Percentiles rank a stretch among this genome's conserved stretches.
Evolutionary conservation across 2,888 invertebrate genomes (phyloP).

Genomic region (Sinohyriopsis cumingii): DNA sequence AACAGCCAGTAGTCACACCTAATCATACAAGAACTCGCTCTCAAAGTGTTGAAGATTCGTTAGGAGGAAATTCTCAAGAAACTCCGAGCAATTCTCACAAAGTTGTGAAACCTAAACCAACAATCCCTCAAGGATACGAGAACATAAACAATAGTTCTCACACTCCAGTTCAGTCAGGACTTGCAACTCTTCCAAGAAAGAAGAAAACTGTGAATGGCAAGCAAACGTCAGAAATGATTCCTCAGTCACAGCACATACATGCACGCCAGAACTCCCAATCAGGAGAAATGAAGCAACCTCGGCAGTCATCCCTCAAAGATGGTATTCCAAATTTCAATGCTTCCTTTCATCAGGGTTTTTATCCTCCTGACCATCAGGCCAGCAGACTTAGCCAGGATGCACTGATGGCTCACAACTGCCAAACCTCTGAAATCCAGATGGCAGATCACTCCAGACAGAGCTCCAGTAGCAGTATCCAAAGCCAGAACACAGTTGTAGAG

Average conservation of each 20-base stretch:
- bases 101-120: conserved; percentile 46
- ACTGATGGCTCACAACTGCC: conserved; percentile 10
- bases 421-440: conserved; percentile 9
- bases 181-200: conserved; percentile 62
- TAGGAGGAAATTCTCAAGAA: conserved; percentile 13
- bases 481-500: conserved; percentile 34
- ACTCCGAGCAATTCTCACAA: conserved; percentile 38
- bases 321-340: too few species aligned
- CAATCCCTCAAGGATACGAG: conserved; percentile 43
- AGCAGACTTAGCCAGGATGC: too few species aligned
- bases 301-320: conserved; percentile 6
- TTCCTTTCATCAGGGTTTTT: too few species aligned
- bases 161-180: conserved; percentile 60
- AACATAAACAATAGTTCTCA: conserved; percentile 40
- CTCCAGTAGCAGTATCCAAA: conserved; percentile 44
- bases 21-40: conserved; percentile 37
- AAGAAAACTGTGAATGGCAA: conserved; percentile 39
- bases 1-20: conserved; percentile 34
- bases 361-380: too few species aligned
- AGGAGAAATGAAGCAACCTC: conserved; percentile 9
- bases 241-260: conserved; percentile 14
- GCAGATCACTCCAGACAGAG: conserved; percentile 41
- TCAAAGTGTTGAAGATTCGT: conserved; percentile 47
- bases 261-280: conserved; percentile 10
- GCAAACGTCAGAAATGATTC: conserved; percentile 5